Conservation (phyloP, 2,113 vertebrate genomes). For the Plectropomus leopardus region DNA sequence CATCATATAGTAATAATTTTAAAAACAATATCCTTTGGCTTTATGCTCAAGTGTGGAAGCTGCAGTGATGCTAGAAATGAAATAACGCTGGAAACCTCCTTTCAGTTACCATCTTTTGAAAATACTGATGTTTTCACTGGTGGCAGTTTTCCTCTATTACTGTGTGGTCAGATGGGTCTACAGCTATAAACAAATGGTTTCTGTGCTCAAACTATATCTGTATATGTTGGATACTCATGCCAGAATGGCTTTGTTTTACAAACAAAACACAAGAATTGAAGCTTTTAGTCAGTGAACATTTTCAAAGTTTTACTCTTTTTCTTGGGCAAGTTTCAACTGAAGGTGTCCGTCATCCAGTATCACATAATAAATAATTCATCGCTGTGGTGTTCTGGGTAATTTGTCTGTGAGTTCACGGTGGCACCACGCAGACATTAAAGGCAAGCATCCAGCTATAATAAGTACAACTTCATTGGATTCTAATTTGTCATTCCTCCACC, state of each 20-base stretch:
- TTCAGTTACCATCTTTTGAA: neutral
- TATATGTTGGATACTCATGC: neutral
- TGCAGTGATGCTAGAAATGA: neutral
- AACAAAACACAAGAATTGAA: conserved; percentile 23
- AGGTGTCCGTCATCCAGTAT: conserved; percentile 43
- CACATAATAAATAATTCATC: conserved; percentile 62
- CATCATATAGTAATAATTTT: neutral
- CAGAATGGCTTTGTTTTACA: neutral
- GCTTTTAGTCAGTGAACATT: conserved; percentile 7
- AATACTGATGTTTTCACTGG: neutral
- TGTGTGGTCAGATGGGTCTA: neutral
- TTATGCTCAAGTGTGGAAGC: neutral
- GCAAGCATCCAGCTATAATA: conserved; percentile 72
- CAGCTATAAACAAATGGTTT: neutral
- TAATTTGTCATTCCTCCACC: conserved; percentile 77
- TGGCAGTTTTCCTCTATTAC: neutral
- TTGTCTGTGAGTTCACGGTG: conserved; percentile 70
- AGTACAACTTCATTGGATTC: conserved; percentile 76
- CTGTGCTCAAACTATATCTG: neutral
- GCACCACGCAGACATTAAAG: conserved; percentile 56
- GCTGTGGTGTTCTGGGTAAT: conserved; percentile 67
- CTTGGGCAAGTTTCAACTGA: conserved; percentile 39
- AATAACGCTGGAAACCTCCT: neutral
- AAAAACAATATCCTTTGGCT: neutral
- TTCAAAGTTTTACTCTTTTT: conserved; percentile 29